Conservation (phyloP, 2,113 vertebrate genomes). For the Pardalotus punctatus region DNA sequence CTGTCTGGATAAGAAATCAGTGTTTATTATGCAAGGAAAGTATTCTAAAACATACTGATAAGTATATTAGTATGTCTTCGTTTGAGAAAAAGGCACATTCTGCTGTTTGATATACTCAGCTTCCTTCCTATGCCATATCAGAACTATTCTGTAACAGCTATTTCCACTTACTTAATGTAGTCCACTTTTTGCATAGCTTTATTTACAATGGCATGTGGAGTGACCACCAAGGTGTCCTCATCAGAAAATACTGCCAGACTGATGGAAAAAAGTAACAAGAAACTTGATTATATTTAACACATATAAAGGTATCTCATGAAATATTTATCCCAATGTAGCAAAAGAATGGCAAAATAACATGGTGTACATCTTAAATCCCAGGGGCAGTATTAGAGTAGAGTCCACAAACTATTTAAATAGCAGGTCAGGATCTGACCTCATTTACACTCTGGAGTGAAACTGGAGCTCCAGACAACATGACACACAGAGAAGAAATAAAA, state of each 20-base stretch:
- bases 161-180: background rate
- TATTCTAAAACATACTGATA: background rate
- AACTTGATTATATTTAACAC: background rate
- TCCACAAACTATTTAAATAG: background rate
- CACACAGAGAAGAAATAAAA: background rate
- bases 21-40: background rate
- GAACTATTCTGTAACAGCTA: background rate
- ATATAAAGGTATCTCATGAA: background rate
- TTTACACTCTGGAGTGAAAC: background rate
- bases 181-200: background rate
- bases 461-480: background rate
- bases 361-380: background rate
- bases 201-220: background rate
- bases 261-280: background rate
- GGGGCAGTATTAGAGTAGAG: background rate
- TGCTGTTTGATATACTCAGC: background rate
- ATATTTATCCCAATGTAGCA: background rate
- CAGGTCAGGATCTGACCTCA: background rate
- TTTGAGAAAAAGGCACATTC: background rate
- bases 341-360: background rate
- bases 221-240: background rate
- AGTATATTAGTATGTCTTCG: background rate
- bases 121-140: accelerated
- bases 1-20: background rate
- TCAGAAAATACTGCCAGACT: background rate